phyloP scores from a whole-genome alignment of 1,140 invertebrate species.

The Luehdorfia chinensis region DNA sequence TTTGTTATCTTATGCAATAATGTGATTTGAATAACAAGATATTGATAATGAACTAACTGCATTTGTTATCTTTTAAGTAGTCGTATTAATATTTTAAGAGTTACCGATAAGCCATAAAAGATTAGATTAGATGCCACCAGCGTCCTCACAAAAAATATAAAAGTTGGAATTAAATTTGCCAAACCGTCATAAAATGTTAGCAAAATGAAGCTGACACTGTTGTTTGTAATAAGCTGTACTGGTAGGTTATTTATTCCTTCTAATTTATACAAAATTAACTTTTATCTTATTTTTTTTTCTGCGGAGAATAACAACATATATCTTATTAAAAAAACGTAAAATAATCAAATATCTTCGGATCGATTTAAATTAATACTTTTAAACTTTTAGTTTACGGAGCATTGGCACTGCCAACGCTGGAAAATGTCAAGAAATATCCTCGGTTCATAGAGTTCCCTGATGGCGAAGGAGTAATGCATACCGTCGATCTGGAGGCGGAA shows the following conservation, averaged over 20 bases:
- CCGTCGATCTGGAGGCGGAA: slow-evolving; percentile 43
- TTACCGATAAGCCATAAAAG: too few species aligned
- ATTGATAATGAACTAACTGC: too few species aligned
- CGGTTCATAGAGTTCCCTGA: slow-evolving; percentile 42
- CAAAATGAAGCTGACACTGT: slow-evolving; percentile 3
- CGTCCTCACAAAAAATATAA: not conserved
- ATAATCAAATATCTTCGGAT: not conserved
- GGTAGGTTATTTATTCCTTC: not conserved
- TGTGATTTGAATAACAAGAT: too few species aligned
- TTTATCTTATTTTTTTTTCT: not conserved
- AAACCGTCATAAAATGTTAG: not conserved
- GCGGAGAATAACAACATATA: not conserved
- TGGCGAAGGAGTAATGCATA: slow-evolving; percentile 39
- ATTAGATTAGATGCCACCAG: too few species aligned
- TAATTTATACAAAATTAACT: not conserved
- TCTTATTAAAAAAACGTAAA: not conserved
- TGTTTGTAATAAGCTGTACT: not conserved
- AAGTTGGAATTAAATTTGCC: not conserved
- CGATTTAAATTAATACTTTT: not conserved
- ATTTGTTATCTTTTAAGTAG: too few species aligned
- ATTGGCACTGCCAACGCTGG: slow-evolving; percentile 19
- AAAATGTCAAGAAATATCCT: slow-evolving; percentile 23
- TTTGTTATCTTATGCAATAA: too few species aligned
- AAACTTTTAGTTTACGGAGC: slow-evolving; percentile 26
- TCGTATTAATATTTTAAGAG: too few species aligned